Conservation (phyloP, 2,113 vertebrate species). For the Halcyon malimbica region DNA sequence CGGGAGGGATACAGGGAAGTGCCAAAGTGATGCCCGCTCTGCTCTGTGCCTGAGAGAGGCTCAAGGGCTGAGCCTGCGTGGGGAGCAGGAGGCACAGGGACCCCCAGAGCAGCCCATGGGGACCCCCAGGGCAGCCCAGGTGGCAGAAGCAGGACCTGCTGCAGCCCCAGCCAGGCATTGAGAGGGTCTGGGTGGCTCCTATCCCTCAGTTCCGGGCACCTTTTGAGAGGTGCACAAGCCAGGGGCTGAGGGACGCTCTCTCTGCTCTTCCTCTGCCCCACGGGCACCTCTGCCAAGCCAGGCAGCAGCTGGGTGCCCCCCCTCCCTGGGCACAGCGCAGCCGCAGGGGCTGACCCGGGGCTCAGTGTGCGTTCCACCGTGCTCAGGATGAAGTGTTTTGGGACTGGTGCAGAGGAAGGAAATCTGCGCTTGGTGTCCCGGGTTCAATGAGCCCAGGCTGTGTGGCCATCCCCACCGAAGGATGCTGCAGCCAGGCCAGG, state of each 20-base stretch:
- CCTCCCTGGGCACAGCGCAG: too few relatives aligned
- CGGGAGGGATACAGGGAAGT: not conserved
- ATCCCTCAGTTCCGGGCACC: not conserved
- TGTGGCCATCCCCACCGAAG: not conserved
- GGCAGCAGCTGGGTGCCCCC: not conserved
- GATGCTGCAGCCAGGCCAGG: not conserved
- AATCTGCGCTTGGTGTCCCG: not conserved
- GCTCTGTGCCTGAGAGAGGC: not conserved
- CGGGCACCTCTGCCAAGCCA: not conserved
- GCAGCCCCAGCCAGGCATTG: fast-evolving
- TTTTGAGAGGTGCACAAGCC: not conserved
- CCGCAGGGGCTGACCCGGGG: fast-evolving
- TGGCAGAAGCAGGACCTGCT: fast-evolving
- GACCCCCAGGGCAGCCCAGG: not conserved
- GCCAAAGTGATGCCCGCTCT: not conserved
- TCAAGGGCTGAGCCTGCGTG: not conserved
- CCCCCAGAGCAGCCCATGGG: fast-evolving
- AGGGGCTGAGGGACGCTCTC: not conserved
- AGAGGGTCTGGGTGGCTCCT: not conserved
- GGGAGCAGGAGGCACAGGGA: not conserved
- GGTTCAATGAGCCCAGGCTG: not conserved
- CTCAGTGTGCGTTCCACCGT: not conserved
- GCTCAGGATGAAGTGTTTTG: not conserved
- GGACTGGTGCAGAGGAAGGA: not conserved
- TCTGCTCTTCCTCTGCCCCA: not conserved